phyloP scores from a whole-genome alignment of 2,797 vertebrate genomes.

The Sebastes hubbsi region DNA sequence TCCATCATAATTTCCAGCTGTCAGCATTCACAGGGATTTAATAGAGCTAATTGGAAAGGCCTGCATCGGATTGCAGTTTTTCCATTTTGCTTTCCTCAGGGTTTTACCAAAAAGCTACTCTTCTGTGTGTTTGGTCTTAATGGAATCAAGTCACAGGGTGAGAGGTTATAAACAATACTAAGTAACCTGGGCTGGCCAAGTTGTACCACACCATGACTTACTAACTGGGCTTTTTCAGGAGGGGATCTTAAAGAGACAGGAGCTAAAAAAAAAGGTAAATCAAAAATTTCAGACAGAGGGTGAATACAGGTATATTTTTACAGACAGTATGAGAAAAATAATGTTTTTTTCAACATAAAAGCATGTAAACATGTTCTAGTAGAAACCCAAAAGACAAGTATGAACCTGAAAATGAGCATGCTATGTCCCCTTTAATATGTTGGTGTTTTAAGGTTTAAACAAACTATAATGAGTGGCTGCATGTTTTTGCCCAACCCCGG shows the following conservation, averaged over 20 bases:
- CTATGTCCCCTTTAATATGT: not conserved
- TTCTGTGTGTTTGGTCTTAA: slow-evolving; percentile 12
- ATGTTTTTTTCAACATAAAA: not conserved
- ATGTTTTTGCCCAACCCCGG: not conserved
- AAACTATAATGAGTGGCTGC: not conserved
- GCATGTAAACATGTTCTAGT: not conserved
- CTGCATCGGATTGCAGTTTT: slow-evolving; percentile 23
- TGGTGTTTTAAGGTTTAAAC: not conserved
- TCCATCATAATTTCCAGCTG: slow-evolving; percentile 54
- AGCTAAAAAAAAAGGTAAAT: no score
- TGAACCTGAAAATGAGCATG: not conserved
- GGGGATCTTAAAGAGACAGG: not conserved
- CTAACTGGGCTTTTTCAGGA: not conserved
- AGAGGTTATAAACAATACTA: not conserved
- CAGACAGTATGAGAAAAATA: not conserved
- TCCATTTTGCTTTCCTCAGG: slow-evolving; percentile 11
- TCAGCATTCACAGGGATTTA: slow-evolving; percentile 46
- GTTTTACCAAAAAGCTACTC: not conserved
- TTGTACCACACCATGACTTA: not conserved
- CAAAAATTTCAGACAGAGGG: not conserved
- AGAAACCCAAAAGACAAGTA: not conserved
- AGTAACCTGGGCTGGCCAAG: not conserved
- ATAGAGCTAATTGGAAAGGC: slow-evolving; percentile 47
- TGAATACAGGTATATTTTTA: not conserved
- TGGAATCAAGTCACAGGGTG: slow-evolving; percentile 11